Base-by-base conservation (phyloP, 2,797 vertebrate species). In the Hoplostethus mediterraneus region DNA sequence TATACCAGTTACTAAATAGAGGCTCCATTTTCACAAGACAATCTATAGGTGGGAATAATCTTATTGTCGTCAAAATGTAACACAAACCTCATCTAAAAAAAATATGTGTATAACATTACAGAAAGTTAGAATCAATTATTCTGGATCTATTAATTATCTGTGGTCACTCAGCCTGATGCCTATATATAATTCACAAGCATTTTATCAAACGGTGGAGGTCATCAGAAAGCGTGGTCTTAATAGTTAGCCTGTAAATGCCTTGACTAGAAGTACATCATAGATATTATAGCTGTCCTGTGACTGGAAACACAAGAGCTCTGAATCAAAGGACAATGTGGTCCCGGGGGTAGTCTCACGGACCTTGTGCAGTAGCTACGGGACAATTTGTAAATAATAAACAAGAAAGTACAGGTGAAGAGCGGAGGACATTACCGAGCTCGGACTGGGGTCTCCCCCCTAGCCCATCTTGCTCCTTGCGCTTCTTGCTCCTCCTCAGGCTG, bases 401-500 rank as follows among this genome's bases (percentile, higher is more conserved):
- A 38, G 3, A 6, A 10, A 9, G 8, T 42, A 10, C 40, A 42
- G 14, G 44, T 54, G 21, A 53, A 55, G 14, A 28, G 51, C 10
- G 4, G 9, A 14, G n/a, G 0, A 64, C 73, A 87, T 92, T 98
- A 99, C 97, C 97, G 48, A 95, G 86, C 84, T 97, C 96, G 0
- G 97, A 97, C 87, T 94, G 96, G 64, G 93, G 92, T 74, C 96
- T 93, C 86, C 91, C 94, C 8, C 93, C 88, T 78, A 93, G 87
- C 71, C 93, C 94, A 88, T 91, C 95, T 67, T 94, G 90, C 79
- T 98, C 96, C 94, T 96, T 97, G 71, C 87, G 94, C 86, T 97
- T 98, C 94, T 96, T 98, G 93, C 86, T 97, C 76, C 95, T 94
- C 87, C 97, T 94, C 70, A 98, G 92, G 80, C 97, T 99, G 83